Evolutionary conservation across 1,140 invertebrate species (phyloP).

Genomic region (Heliothis virescens): DNA sequence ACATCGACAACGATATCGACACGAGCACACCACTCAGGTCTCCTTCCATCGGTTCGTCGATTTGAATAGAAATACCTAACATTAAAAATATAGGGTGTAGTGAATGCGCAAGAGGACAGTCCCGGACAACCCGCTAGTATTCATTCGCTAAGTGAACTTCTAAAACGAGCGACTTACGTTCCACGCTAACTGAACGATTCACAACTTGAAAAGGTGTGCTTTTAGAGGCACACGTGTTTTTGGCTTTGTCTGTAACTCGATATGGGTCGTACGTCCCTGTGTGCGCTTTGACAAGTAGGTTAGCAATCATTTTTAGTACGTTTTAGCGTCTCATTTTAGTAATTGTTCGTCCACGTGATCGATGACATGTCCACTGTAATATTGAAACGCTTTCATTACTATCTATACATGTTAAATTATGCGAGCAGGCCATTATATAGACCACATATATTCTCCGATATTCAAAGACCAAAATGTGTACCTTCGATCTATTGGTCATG

Average conservation of each 20-base stretch:
- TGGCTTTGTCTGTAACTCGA: constrained; percentile 58
- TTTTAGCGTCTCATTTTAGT: too few relatives aligned
- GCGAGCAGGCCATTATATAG: too few relatives aligned
- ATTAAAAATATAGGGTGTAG: constrained; percentile 77
- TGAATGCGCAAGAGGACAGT: constrained; percentile 52
- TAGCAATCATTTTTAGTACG: neutral
- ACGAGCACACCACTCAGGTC: constrained; percentile 46
- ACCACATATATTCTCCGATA: too few relatives aligned
- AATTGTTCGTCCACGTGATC: too few relatives aligned
- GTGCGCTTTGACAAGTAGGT: constrained; percentile 10
- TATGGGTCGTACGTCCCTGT: constrained; percentile 20
- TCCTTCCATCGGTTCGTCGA: constrained; percentile 55
- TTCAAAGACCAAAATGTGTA: too few relatives aligned
- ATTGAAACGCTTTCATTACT: neutral
- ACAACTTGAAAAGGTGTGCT: constrained; percentile 70
- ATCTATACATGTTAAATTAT: neutral
- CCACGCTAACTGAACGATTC: constrained; percentile 68
- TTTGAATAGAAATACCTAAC: constrained; percentile 71
- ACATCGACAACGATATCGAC: constrained; percentile 49
- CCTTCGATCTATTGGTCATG: too few relatives aligned
- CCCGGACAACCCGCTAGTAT: constrained; percentile 69
- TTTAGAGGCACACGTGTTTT: constrained; percentile 57
- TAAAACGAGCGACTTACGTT: constrained; percentile 68
- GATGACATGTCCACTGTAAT: neutral
- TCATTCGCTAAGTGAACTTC: constrained; percentile 82